These are phyloP conservation scores for Cyclura pinguis DNA, from an alignment of 2,797 vertebrate species.

Conservation along the genomic window DNA sequence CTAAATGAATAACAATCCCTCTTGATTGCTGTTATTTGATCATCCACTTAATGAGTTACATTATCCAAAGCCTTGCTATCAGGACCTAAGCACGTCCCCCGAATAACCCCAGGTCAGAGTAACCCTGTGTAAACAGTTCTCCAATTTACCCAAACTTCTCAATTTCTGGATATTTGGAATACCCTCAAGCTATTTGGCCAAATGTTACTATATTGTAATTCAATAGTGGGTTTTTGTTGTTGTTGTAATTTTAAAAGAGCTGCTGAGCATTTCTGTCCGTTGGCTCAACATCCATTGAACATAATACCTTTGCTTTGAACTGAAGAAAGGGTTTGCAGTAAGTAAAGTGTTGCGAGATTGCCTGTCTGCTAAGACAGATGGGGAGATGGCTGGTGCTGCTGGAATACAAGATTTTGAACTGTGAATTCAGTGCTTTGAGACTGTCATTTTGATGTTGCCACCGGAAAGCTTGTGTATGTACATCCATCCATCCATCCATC, in stretches of 20 bases:
- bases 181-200: conserved; percentile 5
- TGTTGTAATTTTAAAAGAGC: conserved; percentile 13
- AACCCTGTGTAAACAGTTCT: conserved; percentile 21
- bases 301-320: conserved; percentile 32
- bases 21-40: neutral
- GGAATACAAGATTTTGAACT: conserved; percentile 3
- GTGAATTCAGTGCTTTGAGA: neutral
- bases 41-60: conserved; percentile 13
- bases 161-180: conserved; percentile 17
- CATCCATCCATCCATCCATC: no score
- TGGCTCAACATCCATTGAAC: conserved; percentile 43
- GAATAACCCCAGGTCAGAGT: conserved; percentile 8
- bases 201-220: conserved; percentile 4
- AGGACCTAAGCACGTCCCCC: neutral
- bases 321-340: conserved; percentile 37
- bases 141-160: conserved; percentile 7
- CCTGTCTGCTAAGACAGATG: conserved; percentile 8
- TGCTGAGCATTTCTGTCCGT: conserved; percentile 41
- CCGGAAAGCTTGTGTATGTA: neutral
- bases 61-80: conserved; percentile 12
- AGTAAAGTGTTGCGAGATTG: neutral
- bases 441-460: conserved; percentile 24
- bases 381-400: neutral
- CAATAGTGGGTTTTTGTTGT: neutral
- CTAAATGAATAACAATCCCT: conserved; percentile 31